Conservation (phyloP, 2,888 invertebrate species). For the Toxonevra muliebris region DNA sequence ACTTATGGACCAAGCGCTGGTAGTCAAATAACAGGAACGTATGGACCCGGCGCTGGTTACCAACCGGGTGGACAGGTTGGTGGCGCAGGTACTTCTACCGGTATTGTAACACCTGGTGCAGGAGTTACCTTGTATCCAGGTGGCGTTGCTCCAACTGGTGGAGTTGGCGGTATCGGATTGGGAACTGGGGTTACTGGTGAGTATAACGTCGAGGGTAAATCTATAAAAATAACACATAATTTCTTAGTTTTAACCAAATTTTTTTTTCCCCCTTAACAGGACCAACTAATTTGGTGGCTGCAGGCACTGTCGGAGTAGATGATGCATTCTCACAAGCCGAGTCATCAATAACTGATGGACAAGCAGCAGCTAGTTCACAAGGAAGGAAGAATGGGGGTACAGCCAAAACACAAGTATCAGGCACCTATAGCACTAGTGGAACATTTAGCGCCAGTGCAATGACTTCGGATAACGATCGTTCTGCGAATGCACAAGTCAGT, state of each 20-base stretch:
- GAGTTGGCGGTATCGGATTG: conserved; percentile 13
- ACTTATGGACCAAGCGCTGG: conserved; percentile 22
- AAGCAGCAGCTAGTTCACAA: conserved; percentile 80
- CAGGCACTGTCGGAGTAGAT: conserved; percentile 62
- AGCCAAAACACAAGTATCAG: conserved; percentile 84
- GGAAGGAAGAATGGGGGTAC: conserved; percentile 79
- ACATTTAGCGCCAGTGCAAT: conserved; percentile 86
- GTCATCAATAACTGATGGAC: conserved; percentile 69
- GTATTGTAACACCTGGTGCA: conserved; percentile 29
- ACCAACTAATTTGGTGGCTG: conserved; percentile 31
- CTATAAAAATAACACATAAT: neutral
- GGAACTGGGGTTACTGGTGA: conserved; percentile 32
- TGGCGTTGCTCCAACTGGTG: conserved; percentile 12
- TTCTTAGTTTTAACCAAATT: neutral
- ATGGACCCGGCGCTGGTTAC: conserved; percentile 1
- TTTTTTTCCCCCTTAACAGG: conserved; percentile 24
- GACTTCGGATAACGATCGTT: conserved; percentile 77
- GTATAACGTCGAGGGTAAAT: conserved; percentile 22
- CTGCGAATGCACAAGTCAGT: conserved; percentile 71
- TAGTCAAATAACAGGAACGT: conserved; percentile 20
- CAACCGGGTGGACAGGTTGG: conserved; percentile 22
- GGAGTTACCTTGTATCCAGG: conserved; percentile 20
- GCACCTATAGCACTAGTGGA: conserved; percentile 79
- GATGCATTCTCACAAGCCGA: conserved; percentile 79
- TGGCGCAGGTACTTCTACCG: neutral